These are phyloP conservation scores for Lanius ludovicianus DNA, from an alignment of 2,113 vertebrate species.

Conservation along the genomic window DNA sequence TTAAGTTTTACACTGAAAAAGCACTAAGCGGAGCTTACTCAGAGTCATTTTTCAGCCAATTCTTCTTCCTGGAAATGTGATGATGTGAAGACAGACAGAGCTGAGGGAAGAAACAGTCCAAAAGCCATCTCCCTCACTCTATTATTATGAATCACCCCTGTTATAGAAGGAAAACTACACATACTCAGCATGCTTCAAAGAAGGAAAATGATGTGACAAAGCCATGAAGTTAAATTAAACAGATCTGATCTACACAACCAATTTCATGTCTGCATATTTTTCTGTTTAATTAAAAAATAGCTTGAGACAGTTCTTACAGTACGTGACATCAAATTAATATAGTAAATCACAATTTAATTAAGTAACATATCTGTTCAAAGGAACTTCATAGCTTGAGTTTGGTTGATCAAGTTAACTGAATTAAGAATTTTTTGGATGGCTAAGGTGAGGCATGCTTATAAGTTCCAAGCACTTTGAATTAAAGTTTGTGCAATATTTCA, in stretches of 20 bases:
- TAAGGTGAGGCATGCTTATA: background rate
- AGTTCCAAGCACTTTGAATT: background rate
- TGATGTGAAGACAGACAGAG: conserved; percentile 78
- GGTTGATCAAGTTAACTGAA: background rate
- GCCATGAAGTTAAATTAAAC: conserved; percentile 63
- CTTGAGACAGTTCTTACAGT: background rate
- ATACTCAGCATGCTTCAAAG: conserved; percentile 70
- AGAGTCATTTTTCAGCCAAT: conserved; percentile 74
- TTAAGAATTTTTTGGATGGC: background rate
- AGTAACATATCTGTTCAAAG: background rate
- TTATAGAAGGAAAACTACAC: conserved; percentile 41
- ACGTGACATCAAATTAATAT: background rate
- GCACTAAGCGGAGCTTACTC: conserved; percentile 65
- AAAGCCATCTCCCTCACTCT: conserved; percentile 69
- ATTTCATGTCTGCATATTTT: conserved; percentile 37
- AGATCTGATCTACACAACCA: conserved; percentile 31
- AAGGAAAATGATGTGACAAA: conserved; percentile 66
- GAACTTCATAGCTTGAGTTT: background rate
- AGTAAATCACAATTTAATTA: conserved; percentile 4
- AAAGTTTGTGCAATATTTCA: background rate
- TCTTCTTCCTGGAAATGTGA: conserved; percentile 77
- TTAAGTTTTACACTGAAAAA: conserved; percentile 68
- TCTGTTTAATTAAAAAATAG: conserved; percentile 35
- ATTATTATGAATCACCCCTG: conserved; percentile 66
- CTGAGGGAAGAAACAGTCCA: conserved; percentile 62